Evolutionary conservation across 2,113 vertebrate species (phyloP), one percentile per base, ranked within the genome.

Genomic region (Epinephelus fuscoguttatus): DNA sequence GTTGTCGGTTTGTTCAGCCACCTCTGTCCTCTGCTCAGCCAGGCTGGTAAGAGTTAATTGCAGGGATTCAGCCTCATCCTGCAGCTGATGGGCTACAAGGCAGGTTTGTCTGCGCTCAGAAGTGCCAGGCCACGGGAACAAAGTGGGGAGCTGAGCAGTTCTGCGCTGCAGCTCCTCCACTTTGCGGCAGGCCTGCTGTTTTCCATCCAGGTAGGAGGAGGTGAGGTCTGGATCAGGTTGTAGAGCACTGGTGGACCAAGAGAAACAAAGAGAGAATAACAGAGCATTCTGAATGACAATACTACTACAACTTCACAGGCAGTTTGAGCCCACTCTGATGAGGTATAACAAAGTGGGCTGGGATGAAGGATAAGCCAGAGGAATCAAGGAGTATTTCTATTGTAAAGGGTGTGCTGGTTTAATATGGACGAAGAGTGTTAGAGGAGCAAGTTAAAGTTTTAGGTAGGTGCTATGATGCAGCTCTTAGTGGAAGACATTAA

Each of bases 131-230:
- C 80, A 83, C n/a, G 80, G 79, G 75, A 87, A 80, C 15, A 33
- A 50, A 56, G 71, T 6, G 12, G 66, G 71, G 37, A 87, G 84
- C 78, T 69, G 81, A 62, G 83, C 70, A 14, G 53, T 33, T 66
- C 60, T 68, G 49, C 17, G 42, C 61, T 82, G 75, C 78, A 84
- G 84, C 70, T 70, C 75, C 52, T 87, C 52, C 66, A 76, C 55
- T 79, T 47, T 76, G 55, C 13, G 2, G 37, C 42, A 25, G 45
- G 63, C 13, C 50, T 79, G 61, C 14, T 68, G 71, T 53, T 61
- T 76, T 4, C 9, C 59, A 37, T 53, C 6, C 78, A 76, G 57
- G 82, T 70, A 68, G 15, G 53, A 30, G 45, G 72, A 80, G 30
- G 59, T n/a, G 53, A 77, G 53, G 63, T 83, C 80, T 13, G 45